phyloP scores from a whole-genome alignment of 2,888 invertebrate species.

The Mythimna pallens region DNA sequence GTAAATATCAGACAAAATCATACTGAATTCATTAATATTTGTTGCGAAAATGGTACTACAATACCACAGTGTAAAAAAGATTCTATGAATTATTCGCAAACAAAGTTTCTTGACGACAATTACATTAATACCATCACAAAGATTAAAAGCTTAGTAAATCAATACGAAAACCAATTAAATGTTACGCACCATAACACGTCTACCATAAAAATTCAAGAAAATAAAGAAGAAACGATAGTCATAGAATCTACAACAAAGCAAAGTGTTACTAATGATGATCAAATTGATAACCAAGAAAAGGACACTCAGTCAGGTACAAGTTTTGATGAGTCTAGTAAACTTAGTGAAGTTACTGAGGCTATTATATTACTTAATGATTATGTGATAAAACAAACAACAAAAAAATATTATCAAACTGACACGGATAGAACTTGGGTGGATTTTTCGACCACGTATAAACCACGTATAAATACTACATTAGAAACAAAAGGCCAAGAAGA shows the following conservation, averaged over 20 bases:
- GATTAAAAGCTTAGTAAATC: constrained; percentile 72
- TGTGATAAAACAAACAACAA: constrained; percentile 61
- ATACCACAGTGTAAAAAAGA: constrained; percentile 58
- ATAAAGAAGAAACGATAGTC: constrained; percentile 20
- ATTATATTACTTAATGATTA: constrained; percentile 56
- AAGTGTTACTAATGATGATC: neutral
- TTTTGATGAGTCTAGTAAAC: constrained; percentile 36
- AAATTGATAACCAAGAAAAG: constrained; percentile 28
- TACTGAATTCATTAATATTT: constrained; percentile 71
- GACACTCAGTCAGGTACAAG: constrained; percentile 11
- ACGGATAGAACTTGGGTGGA: neutral
- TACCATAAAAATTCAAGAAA: neutral
- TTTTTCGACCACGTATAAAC: neutral
- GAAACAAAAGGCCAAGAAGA: neutral
- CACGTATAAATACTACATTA: neutral
- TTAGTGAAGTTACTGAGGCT: constrained; percentile 58
- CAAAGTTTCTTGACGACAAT: constrained; percentile 14
- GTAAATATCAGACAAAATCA: constrained; percentile 67
- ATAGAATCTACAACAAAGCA: constrained; percentile 13
- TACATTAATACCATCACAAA: constrained; percentile 72
- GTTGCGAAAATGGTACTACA: constrained; percentile 69
- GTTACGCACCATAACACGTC: neutral
- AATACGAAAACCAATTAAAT: constrained; percentile 67
- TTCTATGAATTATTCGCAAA: constrained; percentile 28
- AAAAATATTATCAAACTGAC: constrained; percentile 7